Conservation (phyloP, 2,113 vertebrate species). For the Probosciger aterrimus region DNA sequence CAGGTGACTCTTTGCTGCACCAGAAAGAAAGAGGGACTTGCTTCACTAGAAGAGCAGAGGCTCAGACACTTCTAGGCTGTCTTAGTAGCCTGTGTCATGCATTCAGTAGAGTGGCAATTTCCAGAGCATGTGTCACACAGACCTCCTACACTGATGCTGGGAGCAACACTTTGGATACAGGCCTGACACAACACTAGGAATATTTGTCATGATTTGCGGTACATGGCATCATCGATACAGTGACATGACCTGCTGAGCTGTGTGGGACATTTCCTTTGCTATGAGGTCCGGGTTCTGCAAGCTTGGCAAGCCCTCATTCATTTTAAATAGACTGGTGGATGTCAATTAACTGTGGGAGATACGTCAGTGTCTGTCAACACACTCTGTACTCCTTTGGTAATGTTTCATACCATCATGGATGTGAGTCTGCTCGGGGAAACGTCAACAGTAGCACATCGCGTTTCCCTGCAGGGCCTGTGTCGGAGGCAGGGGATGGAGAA, state of each 20-base stretch:
- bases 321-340: neutral
- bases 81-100: neutral
- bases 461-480: neutral
- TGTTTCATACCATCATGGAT: neutral
- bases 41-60: neutral
- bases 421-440: neutral
- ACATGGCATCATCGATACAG: neutral
- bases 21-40: neutral
- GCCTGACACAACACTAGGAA: neutral
- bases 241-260: neutral
- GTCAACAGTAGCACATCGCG: accelerated
- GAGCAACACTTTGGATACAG: neutral
- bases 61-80: neutral
- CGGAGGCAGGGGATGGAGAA: neutral
- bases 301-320: neutral
- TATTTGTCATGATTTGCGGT: neutral
- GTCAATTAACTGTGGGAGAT: slow-evolving; percentile 7
- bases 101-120: neutral
- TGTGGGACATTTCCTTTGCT: neutral
- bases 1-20: neutral
- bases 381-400: neutral
- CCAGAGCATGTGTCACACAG: neutral
- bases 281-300: neutral
- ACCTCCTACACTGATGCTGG: neutral
- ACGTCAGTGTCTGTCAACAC: neutral